Conservation (phyloP, 2,888 invertebrate genomes). For the Rutpela maculata region DNA sequence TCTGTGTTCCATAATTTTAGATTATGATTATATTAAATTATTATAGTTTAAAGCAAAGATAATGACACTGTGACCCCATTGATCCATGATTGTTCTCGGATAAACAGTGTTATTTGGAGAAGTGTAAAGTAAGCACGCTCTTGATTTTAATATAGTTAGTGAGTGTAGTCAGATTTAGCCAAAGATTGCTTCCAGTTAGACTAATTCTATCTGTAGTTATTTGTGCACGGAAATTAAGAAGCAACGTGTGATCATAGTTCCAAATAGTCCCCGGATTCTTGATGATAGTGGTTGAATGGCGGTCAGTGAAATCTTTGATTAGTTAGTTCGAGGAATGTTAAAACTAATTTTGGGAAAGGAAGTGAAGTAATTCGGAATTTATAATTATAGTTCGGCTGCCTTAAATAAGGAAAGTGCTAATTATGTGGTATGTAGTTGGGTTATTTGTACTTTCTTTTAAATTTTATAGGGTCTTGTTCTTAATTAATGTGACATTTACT, state of each 20-base stretch:
- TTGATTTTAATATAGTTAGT: conserved; percentile 48
- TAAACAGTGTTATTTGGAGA: conserved; percentile 54
- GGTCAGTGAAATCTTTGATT: conserved; percentile 29
- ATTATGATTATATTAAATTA: conserved; percentile 52
- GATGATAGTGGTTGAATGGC: conserved; percentile 46
- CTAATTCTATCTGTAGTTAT: conserved; percentile 69
- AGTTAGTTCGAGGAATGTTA: conserved; percentile 21
- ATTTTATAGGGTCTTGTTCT: no score
- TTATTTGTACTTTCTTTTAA: not conserved
- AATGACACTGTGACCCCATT: conserved; percentile 56
- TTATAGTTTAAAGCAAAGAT: conserved; percentile 51
- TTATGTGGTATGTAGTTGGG: conserved; percentile 16
- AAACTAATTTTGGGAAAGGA: conserved; percentile 15
- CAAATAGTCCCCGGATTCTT: conserved; percentile 47
- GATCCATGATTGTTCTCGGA: conserved; percentile 58
- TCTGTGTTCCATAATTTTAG: conserved; percentile 51
- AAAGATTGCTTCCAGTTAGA: conserved; percentile 46
- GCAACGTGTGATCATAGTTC: conserved; percentile 54
- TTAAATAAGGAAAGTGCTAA: conserved; percentile 17
- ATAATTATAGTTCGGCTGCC: conserved; percentile 1
- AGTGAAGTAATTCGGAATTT: not conserved
- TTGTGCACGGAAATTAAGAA: conserved; percentile 68
- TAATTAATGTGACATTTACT: no score
- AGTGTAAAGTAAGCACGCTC: conserved; percentile 45
- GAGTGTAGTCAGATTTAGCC: conserved; percentile 42